Evolutionary conservation across 2,113 vertebrate genomes (phyloP).

Genomic region (Macrotis lagotis): DNA sequence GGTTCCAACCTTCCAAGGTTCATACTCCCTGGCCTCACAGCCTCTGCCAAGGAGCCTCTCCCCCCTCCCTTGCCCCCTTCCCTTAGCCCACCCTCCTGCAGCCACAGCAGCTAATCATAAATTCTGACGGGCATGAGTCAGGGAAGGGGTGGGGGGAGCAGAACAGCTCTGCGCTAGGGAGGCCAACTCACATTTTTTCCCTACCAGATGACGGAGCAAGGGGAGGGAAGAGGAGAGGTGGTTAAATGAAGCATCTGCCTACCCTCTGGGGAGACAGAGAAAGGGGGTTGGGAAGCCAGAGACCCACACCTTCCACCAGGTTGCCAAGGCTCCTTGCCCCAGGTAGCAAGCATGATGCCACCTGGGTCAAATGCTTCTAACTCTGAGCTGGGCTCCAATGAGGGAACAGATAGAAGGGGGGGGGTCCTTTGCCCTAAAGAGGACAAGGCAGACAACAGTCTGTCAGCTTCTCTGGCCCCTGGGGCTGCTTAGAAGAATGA

Average conservation of each 20-base stretch:
- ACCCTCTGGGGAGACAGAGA: neutral
- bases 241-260: conserved; percentile 87
- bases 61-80: rapidly evolving
- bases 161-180: conserved; percentile 84
- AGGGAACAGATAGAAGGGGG: neutral
- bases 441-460: neutral
- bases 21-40: neutral
- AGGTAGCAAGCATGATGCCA: neutral
- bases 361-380: neutral
- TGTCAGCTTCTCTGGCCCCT: neutral
- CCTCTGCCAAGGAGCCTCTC: neutral
- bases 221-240: conserved; percentile 89
- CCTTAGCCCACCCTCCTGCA: conserved; percentile 8
- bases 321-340: neutral
- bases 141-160: conserved; percentile 59
- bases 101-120: conserved; percentile 86
- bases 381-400: neutral
- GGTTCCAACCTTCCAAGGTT: neutral
- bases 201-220: conserved; percentile 89
- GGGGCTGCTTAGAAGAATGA: neutral
- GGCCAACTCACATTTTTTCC: conserved; percentile 95
- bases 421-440: neutral
- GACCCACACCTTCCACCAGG: neutral
- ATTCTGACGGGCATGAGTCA: conserved; percentile 64
- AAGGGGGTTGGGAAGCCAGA: neutral